These are phyloP conservation scores for Coptodon rendalli DNA, from an alignment of 2,113 vertebrate species.

Conservation along the genomic window DNA sequence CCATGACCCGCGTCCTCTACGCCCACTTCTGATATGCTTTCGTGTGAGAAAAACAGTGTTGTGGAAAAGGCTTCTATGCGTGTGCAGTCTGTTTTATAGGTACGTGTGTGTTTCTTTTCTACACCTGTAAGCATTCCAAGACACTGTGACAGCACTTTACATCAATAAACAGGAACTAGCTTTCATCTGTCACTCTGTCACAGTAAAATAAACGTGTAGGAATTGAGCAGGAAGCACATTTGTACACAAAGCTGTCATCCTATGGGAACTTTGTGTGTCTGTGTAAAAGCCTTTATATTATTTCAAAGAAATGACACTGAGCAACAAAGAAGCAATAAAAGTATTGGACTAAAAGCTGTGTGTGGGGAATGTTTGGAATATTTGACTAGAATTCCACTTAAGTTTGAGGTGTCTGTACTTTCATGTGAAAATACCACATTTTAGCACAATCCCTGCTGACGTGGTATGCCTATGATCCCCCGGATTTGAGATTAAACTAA, in stretches of 20 bases:
- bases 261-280: background rate
- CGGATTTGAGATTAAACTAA: background rate
- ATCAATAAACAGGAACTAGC: conserved; percentile 55
- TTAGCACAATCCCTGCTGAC: background rate
- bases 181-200: conserved; percentile 36
- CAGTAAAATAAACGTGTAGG: background rate
- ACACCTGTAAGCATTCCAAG: background rate
- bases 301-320: background rate
- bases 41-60: background rate
- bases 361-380: background rate
- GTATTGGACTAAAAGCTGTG: background rate
- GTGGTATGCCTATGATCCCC: background rate
- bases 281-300: background rate
- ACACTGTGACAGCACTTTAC: background rate
- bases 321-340: background rate
- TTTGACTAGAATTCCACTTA: background rate
- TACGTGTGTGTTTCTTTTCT: background rate
- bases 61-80: background rate
- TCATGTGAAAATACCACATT: background rate
- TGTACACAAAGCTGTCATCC: background rate
- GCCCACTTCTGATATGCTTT: background rate
- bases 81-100: background rate
- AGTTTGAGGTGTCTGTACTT: background rate
- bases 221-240: background rate
- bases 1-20: background rate